Evolutionary conservation across 2,797 vertebrate species (phyloP).

Genomic region (Paramormyrops hopkinsi): DNA sequence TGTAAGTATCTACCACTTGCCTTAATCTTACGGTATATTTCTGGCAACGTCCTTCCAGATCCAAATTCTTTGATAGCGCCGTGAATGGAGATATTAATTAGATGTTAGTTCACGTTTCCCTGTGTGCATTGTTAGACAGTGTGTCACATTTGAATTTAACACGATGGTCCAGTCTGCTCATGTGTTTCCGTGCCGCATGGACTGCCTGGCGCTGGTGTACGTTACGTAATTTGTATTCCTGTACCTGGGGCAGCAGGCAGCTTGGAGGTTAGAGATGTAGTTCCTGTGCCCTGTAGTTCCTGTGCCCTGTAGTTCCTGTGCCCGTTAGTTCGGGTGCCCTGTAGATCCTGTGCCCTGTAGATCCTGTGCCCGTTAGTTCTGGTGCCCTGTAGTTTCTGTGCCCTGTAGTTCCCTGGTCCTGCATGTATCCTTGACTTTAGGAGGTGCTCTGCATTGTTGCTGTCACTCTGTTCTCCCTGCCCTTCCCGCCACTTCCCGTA

Average conservation of each 20-base stretch:
- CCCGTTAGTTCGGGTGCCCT: too few species aligned
- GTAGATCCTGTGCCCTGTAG: too few species aligned
- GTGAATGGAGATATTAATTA: neutral
- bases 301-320: too few species aligned
- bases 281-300: neutral
- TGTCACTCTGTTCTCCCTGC: neutral
- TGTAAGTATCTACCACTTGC: neutral
- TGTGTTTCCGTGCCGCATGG: neutral
- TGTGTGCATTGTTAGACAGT: neutral
- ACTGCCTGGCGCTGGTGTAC: neutral
- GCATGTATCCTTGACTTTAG: neutral
- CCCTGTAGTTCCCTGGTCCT: neutral
- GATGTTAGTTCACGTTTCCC: neutral
- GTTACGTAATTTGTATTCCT: neutral
- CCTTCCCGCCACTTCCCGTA: conserved; percentile 37
- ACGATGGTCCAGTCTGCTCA: neutral
- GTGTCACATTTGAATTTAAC: neutral
- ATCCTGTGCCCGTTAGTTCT: too few species aligned
- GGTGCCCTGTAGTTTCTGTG: neutral
- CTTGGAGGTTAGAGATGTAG: neutral
- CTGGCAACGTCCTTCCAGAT: neutral
- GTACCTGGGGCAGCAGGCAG: neutral
- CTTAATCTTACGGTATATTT: neutral
- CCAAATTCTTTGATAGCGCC: neutral
- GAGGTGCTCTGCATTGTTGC: neutral